phyloP scores from a whole-genome alignment of 2,113 vertebrate species.

The Cheirogaleus medius region DNA sequence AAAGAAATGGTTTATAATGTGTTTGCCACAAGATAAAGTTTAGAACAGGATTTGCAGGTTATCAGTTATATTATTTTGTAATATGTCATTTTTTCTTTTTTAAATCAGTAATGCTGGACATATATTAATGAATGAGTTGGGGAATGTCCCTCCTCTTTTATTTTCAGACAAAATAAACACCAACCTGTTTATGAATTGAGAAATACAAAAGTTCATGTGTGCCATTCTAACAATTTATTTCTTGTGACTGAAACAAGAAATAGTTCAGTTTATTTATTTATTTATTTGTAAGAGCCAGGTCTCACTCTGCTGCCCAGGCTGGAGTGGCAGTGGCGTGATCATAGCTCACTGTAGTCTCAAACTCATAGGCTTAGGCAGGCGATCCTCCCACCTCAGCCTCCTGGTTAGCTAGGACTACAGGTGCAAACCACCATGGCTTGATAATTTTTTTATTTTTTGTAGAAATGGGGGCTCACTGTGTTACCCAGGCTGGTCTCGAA shows the following conservation, averaged over 20 bases:
- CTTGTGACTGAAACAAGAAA: slow-evolving; percentile 25
- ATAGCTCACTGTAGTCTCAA: too few species aligned
- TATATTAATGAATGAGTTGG: neutral
- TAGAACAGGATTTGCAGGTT: neutral
- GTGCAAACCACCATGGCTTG: too few species aligned
- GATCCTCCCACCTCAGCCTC: too few species aligned
- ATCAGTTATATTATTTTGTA: slow-evolving; percentile 11
- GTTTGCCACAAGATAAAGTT: neutral
- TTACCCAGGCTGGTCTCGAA: too few species aligned
- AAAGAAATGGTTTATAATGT: slow-evolving; percentile 17
- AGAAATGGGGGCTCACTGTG: too few species aligned
- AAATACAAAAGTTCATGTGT: neutral
- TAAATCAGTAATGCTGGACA: neutral
- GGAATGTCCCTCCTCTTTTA: neutral
- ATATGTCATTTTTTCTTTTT: neutral
- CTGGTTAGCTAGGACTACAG: too few species aligned
- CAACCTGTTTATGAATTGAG: neutral
- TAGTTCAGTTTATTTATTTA: neutral
- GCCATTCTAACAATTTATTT: neutral
- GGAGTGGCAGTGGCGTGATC: too few species aligned
- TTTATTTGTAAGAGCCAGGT: too few species aligned
- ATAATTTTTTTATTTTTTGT: too few species aligned
- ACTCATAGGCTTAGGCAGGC: too few species aligned
- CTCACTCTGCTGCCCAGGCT: too few species aligned
- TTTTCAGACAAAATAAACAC: neutral